Percentiles rank a stretch among this genome's conserved stretches.
phyloP scores from a whole-genome alignment of 2,888 invertebrate genomes.

The Drosophila niveifrons region DNA sequence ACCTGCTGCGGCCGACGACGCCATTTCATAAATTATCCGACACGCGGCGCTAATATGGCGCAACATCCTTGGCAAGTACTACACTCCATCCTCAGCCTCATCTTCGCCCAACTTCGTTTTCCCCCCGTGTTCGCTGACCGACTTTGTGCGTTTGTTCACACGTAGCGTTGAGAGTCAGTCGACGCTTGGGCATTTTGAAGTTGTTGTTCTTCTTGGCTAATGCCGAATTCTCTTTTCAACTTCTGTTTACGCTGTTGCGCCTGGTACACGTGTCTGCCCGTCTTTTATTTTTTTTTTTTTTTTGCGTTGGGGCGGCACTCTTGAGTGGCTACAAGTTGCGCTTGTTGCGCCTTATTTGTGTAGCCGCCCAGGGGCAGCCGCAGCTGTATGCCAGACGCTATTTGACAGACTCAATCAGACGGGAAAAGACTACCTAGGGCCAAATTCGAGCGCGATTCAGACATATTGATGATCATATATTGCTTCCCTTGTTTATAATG shows the following conservation, averaged over 20 bases:
- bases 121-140: slow-evolving; percentile 24
- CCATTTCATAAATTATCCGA: slow-evolving; percentile 77
- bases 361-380: slow-evolving; percentile 55
- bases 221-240: slow-evolving; percentile 59
- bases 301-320: slow-evolving; percentile 3
- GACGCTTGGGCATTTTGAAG: slow-evolving; percentile 46
- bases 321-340: slow-evolving; percentile 62
- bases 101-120: not conserved
- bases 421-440: not conserved
- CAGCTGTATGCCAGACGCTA: slow-evolving; percentile 32
- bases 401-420: slow-evolving; percentile 29
- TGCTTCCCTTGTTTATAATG: not conserved
- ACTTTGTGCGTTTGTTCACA: slow-evolving; percentile 53
- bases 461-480: slow-evolving; percentile 15
- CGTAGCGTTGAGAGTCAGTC: slow-evolving; percentile 44
- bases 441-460: not conserved
- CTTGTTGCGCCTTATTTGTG: slow-evolving; percentile 69
- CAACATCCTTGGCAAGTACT: slow-evolving; percentile 66
- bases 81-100: slow-evolving; percentile 10
- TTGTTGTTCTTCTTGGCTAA: slow-evolving; percentile 47
- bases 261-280: slow-evolving; percentile 35
- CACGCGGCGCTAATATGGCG: slow-evolving; percentile 80
- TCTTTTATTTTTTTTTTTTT: too few species aligned
- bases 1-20: slow-evolving; percentile 58
- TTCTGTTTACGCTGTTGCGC: slow-evolving; percentile 73